Base-by-base conservation (phyloP, 2,797 vertebrate species). In the Pangasius krempfi region DNA sequence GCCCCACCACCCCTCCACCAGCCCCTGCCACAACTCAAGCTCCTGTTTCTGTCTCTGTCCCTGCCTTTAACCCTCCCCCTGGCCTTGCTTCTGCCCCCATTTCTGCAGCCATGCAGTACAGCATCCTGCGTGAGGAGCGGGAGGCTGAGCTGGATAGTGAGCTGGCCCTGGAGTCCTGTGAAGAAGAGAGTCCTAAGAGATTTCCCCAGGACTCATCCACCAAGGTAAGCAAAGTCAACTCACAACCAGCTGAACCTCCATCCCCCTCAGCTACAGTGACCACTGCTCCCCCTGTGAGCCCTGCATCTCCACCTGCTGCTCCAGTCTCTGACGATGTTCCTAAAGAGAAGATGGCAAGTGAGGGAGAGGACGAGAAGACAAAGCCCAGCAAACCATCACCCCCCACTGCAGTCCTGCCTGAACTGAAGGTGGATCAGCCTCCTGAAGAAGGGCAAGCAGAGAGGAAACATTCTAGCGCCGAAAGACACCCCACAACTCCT, bases 101-200 rank as follows among this genome's bases (percentile, higher is more conserved):
- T 10, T 54, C 81, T 85, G 1, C 96, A 2, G 96, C 86, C 33
- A 89, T 90, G 90, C 91, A 92, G 70, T 99, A 99, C 95, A 99
- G 98, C 95, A 98, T 99, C 92, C 96, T 99, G 94, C 94, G 98
- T 58, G 98, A 99, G 94, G 99, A 99, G 93, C 96, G 99, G 5
- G 99, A 99, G 94, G 98, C 98, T 0, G 98, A 99, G 95, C 97
- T 99, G 0, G 99, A 99, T 95, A 99, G 98, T 8, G 99, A 99
- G 94, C 98, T 99, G 92, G 97, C 99, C 94, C 97, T 99, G 0
- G 98, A 99, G 95, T 99, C 98, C 0, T 98, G 98, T 25, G 99
- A 98, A 0, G 99, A 99, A 91, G 99, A 99, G 94, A 99, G 98
- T 93, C 98, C 98, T 1, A 99, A 99, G 94, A 96, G 97, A 93